Base-by-base conservation (phyloP, 1,140 invertebrate species). In the Drosophila kurseongensis region DNA sequence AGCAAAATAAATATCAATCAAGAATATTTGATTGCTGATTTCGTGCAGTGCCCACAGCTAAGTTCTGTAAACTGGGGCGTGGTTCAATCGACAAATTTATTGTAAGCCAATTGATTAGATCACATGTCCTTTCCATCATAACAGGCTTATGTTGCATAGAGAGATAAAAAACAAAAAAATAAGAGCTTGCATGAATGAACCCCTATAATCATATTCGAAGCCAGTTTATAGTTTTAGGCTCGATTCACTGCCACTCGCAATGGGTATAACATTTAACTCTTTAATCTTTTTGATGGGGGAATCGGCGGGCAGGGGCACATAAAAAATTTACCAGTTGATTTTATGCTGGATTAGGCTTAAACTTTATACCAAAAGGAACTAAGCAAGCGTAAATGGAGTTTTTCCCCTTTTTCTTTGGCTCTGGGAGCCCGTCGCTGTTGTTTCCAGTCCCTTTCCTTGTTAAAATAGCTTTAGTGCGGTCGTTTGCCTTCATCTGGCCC, bases 321-420 rank as follows among this genome's bases (percentile, higher is more conserved):
- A 83, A 86, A 90, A 90, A 90, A 90, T 90, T 90, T 90, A 90
- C 88, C 86, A 90, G 86, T 90, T 90, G 86, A 91, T 90, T 90
- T 90, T 86, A 90, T 90, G 86, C 88, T 90, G 86, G 76, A 90
- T 90, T 90, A 86, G 82, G 79, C 88, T 90, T 90, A 90, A 90
- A 90, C 79, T 90, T 90, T 86, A 83, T 90, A 72, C 82, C 82
- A 90, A 90, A 82, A 79, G 88, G 82, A 90, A 77, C 86, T 90
- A 90, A 86, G 88, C 88, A 90, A 88, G 86, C 88, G 86, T 90
- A 83, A 90, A 90, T 90, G 78, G 88, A 83, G 82, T 75, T 66
- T 72, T 65, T 63, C 62, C 55, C 60, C 14, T 35, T 63, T 69
- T 69, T 52, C 44, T 60, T 38, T 54, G 35, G 16, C 40, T 16